Conservation (phyloP, 2,888 invertebrate species). For the Lathronympha strigana region DNA sequence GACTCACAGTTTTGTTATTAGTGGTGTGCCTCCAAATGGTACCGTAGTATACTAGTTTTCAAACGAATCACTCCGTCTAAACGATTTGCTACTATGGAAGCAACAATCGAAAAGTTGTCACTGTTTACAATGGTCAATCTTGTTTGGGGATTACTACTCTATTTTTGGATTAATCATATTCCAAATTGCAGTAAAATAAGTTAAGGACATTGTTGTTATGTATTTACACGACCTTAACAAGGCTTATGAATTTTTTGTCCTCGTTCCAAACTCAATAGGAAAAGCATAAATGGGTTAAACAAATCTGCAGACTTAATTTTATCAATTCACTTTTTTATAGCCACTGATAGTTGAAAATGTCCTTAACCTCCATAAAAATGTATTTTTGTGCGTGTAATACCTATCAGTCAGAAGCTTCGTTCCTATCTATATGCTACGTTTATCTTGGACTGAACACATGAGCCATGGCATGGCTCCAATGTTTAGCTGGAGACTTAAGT, state of each 20-base stretch:
- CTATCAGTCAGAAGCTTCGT: conserved; percentile 11
- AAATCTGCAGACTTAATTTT: no score
- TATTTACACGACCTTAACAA: no score
- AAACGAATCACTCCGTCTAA: background rate
- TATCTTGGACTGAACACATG: background rate
- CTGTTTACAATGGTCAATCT: background rate
- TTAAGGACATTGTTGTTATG: no score
- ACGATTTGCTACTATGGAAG: background rate
- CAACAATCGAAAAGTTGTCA: background rate
- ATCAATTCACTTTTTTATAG: no score
- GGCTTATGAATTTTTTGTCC: no score
- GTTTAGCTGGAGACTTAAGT: background rate
- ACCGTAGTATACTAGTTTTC: background rate
- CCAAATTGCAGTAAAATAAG: no score
- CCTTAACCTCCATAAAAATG: no score
- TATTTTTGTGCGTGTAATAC: conserved; percentile 18
- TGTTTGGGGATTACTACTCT: no score
- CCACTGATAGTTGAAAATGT: no score
- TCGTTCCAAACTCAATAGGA: no score
- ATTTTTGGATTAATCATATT: no score
- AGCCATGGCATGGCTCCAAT: conserved; percentile 2
- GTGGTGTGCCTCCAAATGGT: background rate
- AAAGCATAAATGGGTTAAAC: no score
- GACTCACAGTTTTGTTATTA: conserved; percentile 31
- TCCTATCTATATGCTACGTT: conserved; percentile 7